Percentiles rank a stretch among this genome's conserved stretches.
Evolutionary conservation across 2,888 invertebrate species (phyloP).

Genomic region (Myathropa florea): DNA sequence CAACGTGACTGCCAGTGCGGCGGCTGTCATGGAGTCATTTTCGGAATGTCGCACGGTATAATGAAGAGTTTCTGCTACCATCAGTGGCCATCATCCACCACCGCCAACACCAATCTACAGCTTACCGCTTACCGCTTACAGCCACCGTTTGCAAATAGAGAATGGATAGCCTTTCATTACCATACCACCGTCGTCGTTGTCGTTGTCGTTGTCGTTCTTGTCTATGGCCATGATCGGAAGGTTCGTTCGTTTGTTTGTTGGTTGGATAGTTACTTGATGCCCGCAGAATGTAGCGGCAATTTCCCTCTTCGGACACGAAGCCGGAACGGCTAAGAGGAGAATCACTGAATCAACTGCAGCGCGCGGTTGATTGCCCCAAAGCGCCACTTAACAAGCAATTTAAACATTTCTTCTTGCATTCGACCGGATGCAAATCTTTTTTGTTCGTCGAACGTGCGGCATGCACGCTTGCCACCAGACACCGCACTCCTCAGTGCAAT

Average conservation of each 20-base stretch:
- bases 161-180: conserved; percentile 64
- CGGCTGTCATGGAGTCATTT: conserved; percentile 50
- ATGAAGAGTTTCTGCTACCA: conserved; percentile 58
- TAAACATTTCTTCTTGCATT: conserved; percentile 62
- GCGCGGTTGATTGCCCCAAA: conserved; percentile 68
- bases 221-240: background rate
- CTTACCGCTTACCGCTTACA: background rate
- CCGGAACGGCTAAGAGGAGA: conserved; percentile 24
- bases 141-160: conserved; percentile 60
- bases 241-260: background rate
- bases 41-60: conserved; percentile 65
- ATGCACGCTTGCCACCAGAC: conserved; percentile 23
- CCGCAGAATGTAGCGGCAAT: conserved; percentile 6
- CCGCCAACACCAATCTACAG: conserved; percentile 7
- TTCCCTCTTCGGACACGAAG: conserved; percentile 36
- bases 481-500: background rate
- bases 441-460: conserved; percentile 42
- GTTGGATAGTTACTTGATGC: background rate
- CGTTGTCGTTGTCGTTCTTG: background rate
- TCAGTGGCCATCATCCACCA: conserved; percentile 4
- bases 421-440: conserved; percentile 69
- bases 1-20: background rate
- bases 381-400: conserved; percentile 71
- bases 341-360: conserved; percentile 53
- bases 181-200: conserved; percentile 51